These are phyloP conservation scores for Corvus hawaiiensis DNA, from an alignment of 2,113 vertebrate species.

Conservation along the genomic window DNA sequence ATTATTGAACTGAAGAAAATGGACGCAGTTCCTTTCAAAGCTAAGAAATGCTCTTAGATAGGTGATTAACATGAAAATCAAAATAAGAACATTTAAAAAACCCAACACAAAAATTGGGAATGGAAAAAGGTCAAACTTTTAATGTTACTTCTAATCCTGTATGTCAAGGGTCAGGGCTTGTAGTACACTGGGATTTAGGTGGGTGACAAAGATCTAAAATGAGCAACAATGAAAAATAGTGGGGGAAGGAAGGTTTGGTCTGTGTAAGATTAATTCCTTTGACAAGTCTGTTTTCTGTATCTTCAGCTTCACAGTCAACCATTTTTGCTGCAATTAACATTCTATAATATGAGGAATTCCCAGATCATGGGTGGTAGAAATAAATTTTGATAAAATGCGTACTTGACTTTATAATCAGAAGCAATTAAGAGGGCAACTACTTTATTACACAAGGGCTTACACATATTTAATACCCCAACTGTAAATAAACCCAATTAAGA, in stretches of 20 bases:
- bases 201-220: not conserved
- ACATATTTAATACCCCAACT: not conserved
- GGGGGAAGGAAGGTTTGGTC: not conserved
- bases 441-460: not conserved
- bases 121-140: not conserved
- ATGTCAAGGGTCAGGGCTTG: not conserved
- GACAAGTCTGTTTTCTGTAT: not conserved
- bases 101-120: not conserved
- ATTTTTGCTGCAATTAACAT: not conserved
- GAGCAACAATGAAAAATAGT: not conserved
- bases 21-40: not conserved
- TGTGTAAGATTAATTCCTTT: not conserved
- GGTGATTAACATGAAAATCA: conserved; percentile 8
- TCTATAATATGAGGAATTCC: not conserved
- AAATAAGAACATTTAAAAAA: not conserved
- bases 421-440: not conserved
- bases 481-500: not conserved
- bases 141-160: not conserved
- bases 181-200: not conserved
- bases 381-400: not conserved
- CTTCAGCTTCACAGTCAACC: not conserved
- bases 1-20: conserved; percentile 30
- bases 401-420: not conserved
- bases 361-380: not conserved
- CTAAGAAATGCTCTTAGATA: not conserved